phyloP scores from a whole-genome alignment of 2,888 invertebrate genomes.

The Pocota personata region DNA sequence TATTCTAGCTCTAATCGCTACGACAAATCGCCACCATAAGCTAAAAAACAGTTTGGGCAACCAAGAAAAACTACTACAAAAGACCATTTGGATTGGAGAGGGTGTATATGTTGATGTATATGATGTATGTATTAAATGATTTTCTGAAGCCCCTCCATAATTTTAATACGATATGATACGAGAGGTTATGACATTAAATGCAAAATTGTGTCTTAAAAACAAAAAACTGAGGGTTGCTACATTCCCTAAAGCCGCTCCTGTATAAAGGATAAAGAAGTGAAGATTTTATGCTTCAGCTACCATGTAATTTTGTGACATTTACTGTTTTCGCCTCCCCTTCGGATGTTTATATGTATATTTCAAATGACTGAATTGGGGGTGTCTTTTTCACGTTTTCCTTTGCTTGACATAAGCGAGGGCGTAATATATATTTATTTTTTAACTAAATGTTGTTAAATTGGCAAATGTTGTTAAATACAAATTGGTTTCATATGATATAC shows the following conservation, averaged over 20 bases:
- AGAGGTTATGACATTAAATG: background rate
- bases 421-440: background rate
- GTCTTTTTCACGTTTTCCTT: background rate
- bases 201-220: background rate
- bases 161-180: background rate
- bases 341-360: background rate
- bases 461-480: constrained; percentile 27
- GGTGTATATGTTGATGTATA: no score
- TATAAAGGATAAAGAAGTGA: constrained; percentile 17
- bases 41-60: no score
- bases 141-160: background rate
- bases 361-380: constrained; percentile 25
- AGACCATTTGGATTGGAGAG: no score
- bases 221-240: background rate
- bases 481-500: constrained; percentile 34
- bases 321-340: constrained; percentile 40
- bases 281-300: constrained; percentile 52
- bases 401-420: background rate
- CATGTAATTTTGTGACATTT: constrained; percentile 62
- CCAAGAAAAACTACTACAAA: no score
- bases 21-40: no score
- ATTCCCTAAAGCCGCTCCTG: background rate
- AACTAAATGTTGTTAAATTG: constrained; percentile 22
- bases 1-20: no score
- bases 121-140: no score